Conservation (phyloP, 1,140 invertebrate genomes). For the Philotrypesis tridentata region DNA sequence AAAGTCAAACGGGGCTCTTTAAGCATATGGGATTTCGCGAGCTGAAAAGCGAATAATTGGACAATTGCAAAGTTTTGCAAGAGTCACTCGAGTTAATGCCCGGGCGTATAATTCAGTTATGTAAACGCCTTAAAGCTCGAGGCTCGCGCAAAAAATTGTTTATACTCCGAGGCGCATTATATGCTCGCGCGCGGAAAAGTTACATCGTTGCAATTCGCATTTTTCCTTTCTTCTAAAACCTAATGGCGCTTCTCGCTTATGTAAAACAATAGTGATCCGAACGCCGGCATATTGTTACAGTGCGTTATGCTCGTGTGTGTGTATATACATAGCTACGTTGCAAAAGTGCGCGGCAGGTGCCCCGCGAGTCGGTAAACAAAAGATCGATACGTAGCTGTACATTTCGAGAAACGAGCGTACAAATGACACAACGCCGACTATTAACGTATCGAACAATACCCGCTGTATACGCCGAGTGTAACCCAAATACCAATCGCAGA, state of each 20-base stretch:
- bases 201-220: not conserved
- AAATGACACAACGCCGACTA: not conserved
- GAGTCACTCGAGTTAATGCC: not conserved
- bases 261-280: not conserved
- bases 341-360: not conserved
- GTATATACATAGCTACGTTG: not conserved
- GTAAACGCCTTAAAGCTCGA: slow-evolving; percentile 5
- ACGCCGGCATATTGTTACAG: not conserved
- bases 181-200: not conserved
- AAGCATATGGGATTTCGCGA: not conserved
- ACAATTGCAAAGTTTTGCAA: slow-evolving; percentile 5
- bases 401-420: not conserved
- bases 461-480: not conserved
- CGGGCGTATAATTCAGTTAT: slow-evolving; percentile 15
- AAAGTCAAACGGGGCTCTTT: not conserved
- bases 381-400: not conserved
- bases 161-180: not conserved
- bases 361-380: not conserved
- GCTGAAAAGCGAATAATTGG: not conserved
- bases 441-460: not conserved
- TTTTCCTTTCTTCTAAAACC: not conserved
- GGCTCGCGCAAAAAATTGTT: not conserved
- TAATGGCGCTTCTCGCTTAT: not conserved
- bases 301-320: no score
- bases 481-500: not conserved